Conservation (phyloP, 2,888 invertebrate species). For the Eupithecia subumbrata region DNA sequence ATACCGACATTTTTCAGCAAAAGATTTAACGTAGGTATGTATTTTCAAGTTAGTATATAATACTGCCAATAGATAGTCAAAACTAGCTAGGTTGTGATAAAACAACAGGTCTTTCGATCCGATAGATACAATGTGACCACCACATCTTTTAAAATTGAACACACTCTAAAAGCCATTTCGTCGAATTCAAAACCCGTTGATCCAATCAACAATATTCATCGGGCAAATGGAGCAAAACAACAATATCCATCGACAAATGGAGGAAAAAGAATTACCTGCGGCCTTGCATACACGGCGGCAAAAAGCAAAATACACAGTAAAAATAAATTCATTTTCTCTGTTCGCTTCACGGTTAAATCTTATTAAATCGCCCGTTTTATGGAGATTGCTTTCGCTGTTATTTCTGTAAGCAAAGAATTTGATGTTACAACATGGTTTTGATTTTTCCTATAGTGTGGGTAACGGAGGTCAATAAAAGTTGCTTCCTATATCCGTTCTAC, state of each 20-base stretch:
- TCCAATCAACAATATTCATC: constrained; percentile 3
- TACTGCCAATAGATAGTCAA: neutral
- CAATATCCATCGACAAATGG: neutral
- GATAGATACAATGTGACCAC: neutral
- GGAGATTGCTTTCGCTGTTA: constrained; percentile 32
- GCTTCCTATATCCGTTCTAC: neutral
- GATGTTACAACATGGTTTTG: neutral
- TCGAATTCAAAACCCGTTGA: neutral
- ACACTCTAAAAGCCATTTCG: constrained; percentile 2
- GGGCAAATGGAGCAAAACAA: neutral
- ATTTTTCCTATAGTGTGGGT: constrained; percentile 27
- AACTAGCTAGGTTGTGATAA: neutral
- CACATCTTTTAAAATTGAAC: neutral
- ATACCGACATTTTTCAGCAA: no score
- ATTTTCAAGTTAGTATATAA: neutral
- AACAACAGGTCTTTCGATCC: neutral
- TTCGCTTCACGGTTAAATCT: constrained; percentile 29
- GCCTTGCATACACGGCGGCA: constrained; percentile 45
- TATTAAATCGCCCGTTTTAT: constrained; percentile 34
- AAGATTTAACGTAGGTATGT: no score
- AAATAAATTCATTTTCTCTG: constrained; percentile 47
- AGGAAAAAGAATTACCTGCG: constrained; percentile 55
- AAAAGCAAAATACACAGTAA: constrained; percentile 51
- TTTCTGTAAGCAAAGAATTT: constrained; percentile 3
- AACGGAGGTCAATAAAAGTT: constrained; percentile 2